These are phyloP conservation scores for Trachemys scripta DNA, from an alignment of 2,113 vertebrate genomes.

Conservation along the genomic window DNA sequence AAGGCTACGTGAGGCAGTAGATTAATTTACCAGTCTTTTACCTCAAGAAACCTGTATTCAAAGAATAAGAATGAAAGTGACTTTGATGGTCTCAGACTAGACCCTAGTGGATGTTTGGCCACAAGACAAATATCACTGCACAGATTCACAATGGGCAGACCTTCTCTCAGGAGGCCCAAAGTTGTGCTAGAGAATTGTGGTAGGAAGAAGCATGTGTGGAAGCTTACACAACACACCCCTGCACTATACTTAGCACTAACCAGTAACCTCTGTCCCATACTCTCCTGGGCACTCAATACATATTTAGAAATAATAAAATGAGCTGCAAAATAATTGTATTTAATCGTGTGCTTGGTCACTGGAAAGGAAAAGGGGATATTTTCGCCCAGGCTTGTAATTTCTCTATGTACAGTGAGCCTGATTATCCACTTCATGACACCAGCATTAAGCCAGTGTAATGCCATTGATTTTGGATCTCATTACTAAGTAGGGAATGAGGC, in stretches of 20 bases:
- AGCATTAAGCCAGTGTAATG: slow-evolving; percentile 8
- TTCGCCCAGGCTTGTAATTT: slow-evolving; percentile 45
- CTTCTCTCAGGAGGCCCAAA: neutral
- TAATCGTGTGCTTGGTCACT: slow-evolving; percentile 25
- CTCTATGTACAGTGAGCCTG: neutral
- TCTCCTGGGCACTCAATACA: slow-evolving; percentile 23
- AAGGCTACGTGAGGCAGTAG: neutral
- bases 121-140: neutral
- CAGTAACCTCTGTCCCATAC: slow-evolving; percentile 25
- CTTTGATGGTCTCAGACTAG: neutral
- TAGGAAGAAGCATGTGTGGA: neutral
- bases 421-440: slow-evolving; percentile 17
- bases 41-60: neutral
- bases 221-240: slow-evolving; percentile 44
- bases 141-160: neutral
- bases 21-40: neutral
- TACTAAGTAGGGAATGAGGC: neutral
- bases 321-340: neutral
- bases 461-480: neutral
- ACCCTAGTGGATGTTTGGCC: neutral
- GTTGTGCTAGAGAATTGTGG: neutral
- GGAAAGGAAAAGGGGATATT: neutral
- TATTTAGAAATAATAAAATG: slow-evolving; percentile 24
- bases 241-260: slow-evolving; percentile 1
- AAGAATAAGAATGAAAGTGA: neutral